Conservation (phyloP, 2,113 vertebrate genomes). For the Donacobius atricapilla region DNA sequence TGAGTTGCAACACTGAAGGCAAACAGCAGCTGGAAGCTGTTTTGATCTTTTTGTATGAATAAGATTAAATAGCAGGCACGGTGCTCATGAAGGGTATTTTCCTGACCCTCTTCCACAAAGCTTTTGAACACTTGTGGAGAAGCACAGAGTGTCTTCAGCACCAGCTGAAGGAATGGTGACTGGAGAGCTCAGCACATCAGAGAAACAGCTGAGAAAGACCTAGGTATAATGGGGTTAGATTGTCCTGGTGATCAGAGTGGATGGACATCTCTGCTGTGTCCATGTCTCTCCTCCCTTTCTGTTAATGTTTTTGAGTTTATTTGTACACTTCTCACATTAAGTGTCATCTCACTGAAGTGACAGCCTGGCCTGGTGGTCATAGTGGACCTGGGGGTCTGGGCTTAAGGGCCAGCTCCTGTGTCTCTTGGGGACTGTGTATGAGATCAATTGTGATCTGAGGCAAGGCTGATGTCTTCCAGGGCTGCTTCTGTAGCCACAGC, state of each 20-base stretch:
- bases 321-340: background rate
- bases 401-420: background rate
- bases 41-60: constrained; percentile 10
- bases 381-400: background rate
- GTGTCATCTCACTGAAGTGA: background rate
- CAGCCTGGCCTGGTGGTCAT: background rate
- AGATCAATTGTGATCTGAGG: background rate
- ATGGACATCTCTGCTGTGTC: background rate
- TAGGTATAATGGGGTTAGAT: background rate
- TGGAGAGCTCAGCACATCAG: rapidly evolving
- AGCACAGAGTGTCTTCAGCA: background rate
- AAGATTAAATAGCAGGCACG: background rate
- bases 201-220: background rate
- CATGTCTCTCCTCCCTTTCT: background rate
- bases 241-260: background rate
- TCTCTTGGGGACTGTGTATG: background rate
- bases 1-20: background rate
- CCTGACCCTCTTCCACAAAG: background rate
- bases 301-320: background rate
- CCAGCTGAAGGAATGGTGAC: background rate
- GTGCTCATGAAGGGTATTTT: background rate
- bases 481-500: background rate
- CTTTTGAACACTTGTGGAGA: background rate
- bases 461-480: background rate
- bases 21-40: background rate